These are phyloP conservation scores for Rhagonycha fulva DNA, from an alignment of 2,888 invertebrate species.

Conservation along the genomic window DNA sequence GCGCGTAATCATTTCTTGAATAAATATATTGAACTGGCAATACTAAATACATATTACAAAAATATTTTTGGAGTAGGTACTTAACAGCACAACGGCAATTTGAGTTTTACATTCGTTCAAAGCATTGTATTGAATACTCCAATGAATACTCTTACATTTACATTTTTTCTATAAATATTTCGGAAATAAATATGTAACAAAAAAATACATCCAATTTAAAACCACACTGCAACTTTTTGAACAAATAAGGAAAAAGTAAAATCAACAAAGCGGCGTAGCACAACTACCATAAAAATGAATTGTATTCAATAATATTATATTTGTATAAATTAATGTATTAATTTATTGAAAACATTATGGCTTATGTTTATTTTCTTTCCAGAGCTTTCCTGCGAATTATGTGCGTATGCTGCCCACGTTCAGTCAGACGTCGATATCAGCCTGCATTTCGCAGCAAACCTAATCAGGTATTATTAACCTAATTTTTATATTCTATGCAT, in stretches of 20 bases:
- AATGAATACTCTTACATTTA: not conserved
- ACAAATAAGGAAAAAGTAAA: not conserved
- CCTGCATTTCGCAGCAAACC: conserved; percentile 84
- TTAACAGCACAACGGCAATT: not conserved
- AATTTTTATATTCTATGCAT: conserved; percentile 6
- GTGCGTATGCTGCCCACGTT: conserved; percentile 86
- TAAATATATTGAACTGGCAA: not conserved
- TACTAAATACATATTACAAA: not conserved
- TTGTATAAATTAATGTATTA: not conserved
- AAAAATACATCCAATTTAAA: not conserved
- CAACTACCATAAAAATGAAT: not conserved
- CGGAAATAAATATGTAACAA: not conserved
- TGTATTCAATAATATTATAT: not conserved
- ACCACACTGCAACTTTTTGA: not conserved
- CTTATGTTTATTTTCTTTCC: conserved; percentile 52
- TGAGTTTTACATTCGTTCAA: not conserved
- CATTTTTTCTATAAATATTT: not conserved
- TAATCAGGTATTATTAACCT: conserved; percentile 70
- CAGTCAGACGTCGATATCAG: conserved; percentile 79
- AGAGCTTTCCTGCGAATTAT: conserved; percentile 92
- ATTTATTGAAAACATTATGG: not conserved
- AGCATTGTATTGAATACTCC: not conserved
- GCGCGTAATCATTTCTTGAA: not conserved
- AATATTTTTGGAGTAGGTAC: not conserved
- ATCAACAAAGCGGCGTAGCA: not conserved